These are phyloP conservation scores for Propsilocerus akamusi DNA, from an alignment of 1,140 invertebrate species.

Conservation along the genomic window DNA sequence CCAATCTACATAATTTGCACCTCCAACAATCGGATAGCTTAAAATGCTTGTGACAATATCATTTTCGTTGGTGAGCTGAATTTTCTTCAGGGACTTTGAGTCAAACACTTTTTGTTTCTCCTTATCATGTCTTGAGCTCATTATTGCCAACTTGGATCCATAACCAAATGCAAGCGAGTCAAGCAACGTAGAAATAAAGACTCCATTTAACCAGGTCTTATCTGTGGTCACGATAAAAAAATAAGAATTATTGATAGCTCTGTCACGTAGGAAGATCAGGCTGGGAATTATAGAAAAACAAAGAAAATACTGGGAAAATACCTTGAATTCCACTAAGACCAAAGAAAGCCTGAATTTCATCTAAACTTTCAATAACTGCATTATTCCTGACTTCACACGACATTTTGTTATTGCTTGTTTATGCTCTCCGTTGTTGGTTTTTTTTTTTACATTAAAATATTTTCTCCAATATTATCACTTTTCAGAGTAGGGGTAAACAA, in stretches of 20 bases:
- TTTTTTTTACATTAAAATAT: too few species aligned
- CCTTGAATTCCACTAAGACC: not conserved
- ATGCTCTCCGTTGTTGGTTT: too few species aligned
- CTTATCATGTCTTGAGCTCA: not conserved
- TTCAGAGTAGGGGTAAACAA: too few species aligned
- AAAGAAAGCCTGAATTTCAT: not conserved
- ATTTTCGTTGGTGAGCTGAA: slow-evolving; percentile 3
- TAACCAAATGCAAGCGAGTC: slow-evolving; percentile 8
- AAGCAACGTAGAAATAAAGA: not conserved
- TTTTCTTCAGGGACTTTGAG: not conserved
- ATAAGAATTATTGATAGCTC: not conserved
- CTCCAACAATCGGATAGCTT: slow-evolving; percentile 34
- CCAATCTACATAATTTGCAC: slow-evolving; percentile 68
- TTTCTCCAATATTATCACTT: too few species aligned
- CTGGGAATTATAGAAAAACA: not conserved
- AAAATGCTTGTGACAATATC: slow-evolving; percentile 13
- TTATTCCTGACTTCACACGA: not conserved
- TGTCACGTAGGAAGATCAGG: too few species aligned
- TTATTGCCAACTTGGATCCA: slow-evolving; percentile 6
- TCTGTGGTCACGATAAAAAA: not conserved
- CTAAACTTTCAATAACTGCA: not conserved
- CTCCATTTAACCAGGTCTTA: not conserved
- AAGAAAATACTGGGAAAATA: not conserved
- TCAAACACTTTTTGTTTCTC: slow-evolving; percentile 10
- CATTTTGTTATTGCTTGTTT: too few species aligned